These are phyloP conservation scores for Tadarida brasiliensis DNA, from an alignment of 2,797 vertebrate genomes.

Conservation along the genomic window DNA sequence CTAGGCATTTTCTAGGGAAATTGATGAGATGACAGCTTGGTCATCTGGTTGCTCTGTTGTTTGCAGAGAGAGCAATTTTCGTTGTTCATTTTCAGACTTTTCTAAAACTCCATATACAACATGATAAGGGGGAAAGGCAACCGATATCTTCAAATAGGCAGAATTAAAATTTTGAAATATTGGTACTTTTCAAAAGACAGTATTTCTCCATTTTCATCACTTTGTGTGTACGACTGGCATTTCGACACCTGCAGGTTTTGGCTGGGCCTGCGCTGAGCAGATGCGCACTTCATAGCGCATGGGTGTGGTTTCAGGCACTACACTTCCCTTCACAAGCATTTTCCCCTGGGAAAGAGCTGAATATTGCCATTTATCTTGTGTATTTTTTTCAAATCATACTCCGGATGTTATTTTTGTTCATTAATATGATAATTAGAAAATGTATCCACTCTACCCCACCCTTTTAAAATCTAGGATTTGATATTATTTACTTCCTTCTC, in stretches of 20 bases:
- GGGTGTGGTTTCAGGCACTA: neutral
- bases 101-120: neutral
- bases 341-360: neutral
- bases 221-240: conserved; percentile 8
- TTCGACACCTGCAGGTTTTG: conserved; percentile 58
- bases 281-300: neutral
- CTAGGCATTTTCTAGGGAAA: neutral
- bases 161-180: conserved; percentile 57
- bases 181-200: conserved; percentile 39
- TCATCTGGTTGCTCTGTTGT: neutral
- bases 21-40: neutral
- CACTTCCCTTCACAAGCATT: neutral
- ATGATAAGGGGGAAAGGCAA: neutral
- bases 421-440: conserved; percentile 45
- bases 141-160: neutral
- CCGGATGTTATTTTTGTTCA: conserved; percentile 40
- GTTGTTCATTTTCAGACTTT: conserved; percentile 21
- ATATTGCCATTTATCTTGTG: neutral
- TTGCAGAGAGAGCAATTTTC: neutral
- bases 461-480: neutral
- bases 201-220: conserved; percentile 51
- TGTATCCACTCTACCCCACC: neutral
- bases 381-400: neutral
- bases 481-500: neutral
- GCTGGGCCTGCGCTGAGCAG: neutral